Base-by-base conservation (phyloP, 2,888 invertebrate species). In the Philereme vetulata region DNA sequence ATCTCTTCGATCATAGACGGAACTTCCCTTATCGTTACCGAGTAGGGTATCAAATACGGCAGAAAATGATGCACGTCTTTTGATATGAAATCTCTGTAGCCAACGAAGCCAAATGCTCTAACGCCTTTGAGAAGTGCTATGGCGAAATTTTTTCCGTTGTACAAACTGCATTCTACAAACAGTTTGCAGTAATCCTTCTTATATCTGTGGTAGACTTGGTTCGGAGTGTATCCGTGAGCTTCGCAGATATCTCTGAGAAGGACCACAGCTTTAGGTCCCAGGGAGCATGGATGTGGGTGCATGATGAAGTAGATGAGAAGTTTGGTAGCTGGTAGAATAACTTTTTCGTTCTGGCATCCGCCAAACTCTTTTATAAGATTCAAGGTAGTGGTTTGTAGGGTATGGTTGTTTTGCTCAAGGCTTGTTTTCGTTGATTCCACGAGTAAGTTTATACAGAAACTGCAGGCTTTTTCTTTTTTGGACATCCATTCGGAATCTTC, bases 61-160 rank as follows among this genome's bases (percentile, higher is more conserved):
- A 96, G 83, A 32, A 96, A 92, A 68, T 95, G 93, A 54, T 95
- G 94, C 43, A 94, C 93, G 72, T 96, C 95, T 77, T 95, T 95
- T 0, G 93, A 92, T 57, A 96, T 89, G 56, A 96, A 95, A 75
- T 96, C 95, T 74, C 94, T 93, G 6, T 94, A 94, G 42, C 95
- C 95, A 32, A 93, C 92, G 72, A 94, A 96, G 0, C 95, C 96
- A 55, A 96, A 93, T 62, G 95, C 94, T 68, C 94, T 93, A 0
- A 95, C 94, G 1, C 95, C 91, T 75, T 94, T 93, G 8, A 94
- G 87, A 53, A 95, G 82, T 0, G 94, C 93, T 49, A 93, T 88
- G 1, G 93, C 87, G 70, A 95, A 92, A 50, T 93, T 93, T 67
- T 93, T 93, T 0, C 93, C 92, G 62, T 93, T 88, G 56, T 93